These are phyloP conservation scores for Spondyliosoma cantharus DNA, from an alignment of 2,797 vertebrate species.

Conservation along the genomic window DNA sequence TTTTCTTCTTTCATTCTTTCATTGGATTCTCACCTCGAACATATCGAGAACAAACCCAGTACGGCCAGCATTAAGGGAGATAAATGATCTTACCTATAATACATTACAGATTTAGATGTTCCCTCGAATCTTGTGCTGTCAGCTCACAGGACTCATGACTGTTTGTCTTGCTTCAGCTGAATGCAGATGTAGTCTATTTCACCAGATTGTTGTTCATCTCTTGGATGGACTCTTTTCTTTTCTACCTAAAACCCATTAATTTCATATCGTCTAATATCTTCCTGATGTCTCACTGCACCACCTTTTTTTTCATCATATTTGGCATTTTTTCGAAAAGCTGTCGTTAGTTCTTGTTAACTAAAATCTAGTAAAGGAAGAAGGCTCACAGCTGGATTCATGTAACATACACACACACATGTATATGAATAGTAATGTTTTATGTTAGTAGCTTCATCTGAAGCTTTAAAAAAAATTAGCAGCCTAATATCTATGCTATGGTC, in stretches of 20 bases:
- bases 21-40: constrained; percentile 10
- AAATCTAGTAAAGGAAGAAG: constrained; percentile 48
- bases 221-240: neutral
- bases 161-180: constrained; percentile 1
- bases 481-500: too few relatives aligned
- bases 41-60: neutral
- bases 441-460: neutral
- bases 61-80: constrained; percentile 1
- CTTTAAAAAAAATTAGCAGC: neutral
- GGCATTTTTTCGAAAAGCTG: constrained; percentile 42
- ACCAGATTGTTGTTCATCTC: neutral
- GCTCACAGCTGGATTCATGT: constrained; percentile 33
- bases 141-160: constrained; percentile 17
- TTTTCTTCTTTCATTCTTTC: constrained; percentile 1
- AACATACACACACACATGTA: neutral
- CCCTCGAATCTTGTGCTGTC: constrained; percentile 20
- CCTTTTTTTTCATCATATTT: neutral
- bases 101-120: constrained; percentile 23
- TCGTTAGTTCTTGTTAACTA: constrained; percentile 34
- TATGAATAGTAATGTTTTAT: neutral
- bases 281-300: neutral
- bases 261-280: neutral
- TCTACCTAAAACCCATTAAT: neutral
- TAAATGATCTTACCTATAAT: constrained; percentile 18
- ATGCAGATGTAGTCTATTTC: neutral